These are phyloP conservation scores for Aphaenogaster floridana DNA, from an alignment of 1,140 invertebrate genomes.

Conservation along the genomic window DNA sequence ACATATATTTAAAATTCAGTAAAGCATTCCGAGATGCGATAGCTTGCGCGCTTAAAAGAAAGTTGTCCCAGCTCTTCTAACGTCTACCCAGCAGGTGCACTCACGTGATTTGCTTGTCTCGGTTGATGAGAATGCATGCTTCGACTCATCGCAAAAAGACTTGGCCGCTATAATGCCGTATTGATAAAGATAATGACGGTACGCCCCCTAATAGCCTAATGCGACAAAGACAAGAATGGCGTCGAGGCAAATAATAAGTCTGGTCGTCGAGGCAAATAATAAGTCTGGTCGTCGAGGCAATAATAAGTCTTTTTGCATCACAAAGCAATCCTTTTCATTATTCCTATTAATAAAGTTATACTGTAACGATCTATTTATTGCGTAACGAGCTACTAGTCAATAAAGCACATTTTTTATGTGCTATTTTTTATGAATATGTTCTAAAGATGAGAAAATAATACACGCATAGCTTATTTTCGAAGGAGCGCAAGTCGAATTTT, in stretches of 20 bases:
- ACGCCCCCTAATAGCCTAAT: neutral
- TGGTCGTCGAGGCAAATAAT: neutral
- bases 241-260: neutral
- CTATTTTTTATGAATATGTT: slow-evolving; percentile 20
- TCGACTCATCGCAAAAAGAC: slow-evolving; percentile 2
- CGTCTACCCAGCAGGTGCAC: slow-evolving; percentile 66
- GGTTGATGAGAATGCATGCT: slow-evolving; percentile 58
- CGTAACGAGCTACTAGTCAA: neutral
- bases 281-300: neutral
- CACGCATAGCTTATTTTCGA: slow-evolving; percentile 1
- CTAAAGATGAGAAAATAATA: slow-evolving; percentile 12
- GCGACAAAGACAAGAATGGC: neutral
- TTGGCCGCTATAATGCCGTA: slow-evolving; percentile 47
- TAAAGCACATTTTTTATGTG: neutral
- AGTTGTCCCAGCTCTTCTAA: slow-evolving; percentile 7
- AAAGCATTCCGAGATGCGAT: slow-evolving; percentile 8
- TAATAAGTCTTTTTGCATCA: slow-evolving; percentile 18
- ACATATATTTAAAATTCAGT: slow-evolving; percentile 2
- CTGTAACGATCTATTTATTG: neutral
- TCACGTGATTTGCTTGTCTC: slow-evolving; percentile 65
- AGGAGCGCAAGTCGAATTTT: slow-evolving; percentile 11
- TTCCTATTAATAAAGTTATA: neutral
- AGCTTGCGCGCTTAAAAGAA: neutral
- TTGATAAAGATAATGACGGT: slow-evolving; percentile 43
- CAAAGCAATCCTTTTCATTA: slow-evolving; percentile 1